Percentiles rank a stretch among this genome's conserved stretches.
Conservation (phyloP, 2,113 vertebrate species). For the Theropithecus gelada region DNA sequence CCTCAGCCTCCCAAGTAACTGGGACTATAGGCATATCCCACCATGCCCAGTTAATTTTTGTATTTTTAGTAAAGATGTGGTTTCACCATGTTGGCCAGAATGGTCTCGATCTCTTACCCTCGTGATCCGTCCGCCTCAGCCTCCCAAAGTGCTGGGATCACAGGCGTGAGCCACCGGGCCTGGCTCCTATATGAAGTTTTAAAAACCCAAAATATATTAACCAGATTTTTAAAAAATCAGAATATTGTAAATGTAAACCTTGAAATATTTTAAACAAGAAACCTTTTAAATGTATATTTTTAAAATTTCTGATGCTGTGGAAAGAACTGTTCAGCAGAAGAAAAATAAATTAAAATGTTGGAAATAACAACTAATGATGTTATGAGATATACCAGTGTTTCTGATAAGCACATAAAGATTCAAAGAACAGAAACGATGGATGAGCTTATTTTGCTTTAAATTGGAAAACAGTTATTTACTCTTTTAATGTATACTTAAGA, state of each 20-base stretch:
- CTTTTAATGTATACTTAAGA: not conserved
- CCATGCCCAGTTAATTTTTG: no score
- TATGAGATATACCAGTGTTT: not conserved
- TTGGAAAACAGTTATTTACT: not conserved
- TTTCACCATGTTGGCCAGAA: no score
- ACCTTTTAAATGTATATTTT: not conserved
- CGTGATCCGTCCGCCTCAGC: no score
- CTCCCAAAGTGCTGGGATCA: no score
- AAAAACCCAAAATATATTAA: not conserved
- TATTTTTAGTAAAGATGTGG: no score
- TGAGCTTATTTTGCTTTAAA: not conserved
- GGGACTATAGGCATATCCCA: no score
- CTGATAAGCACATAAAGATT: not conserved
- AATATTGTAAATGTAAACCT: not conserved
- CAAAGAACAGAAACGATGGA: not conserved
- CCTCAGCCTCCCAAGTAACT: no score
- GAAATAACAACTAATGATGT: not conserved
- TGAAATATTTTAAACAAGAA: slow-evolving; percentile 1
- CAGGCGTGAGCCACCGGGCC: no score
- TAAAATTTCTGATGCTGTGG: not conserved
- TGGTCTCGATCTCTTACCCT: no score
- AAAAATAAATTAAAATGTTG: slow-evolving; percentile 8
- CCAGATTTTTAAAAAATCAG: not conserved
- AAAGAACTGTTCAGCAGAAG: not conserved
- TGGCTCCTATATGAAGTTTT: not conserved